These are phyloP conservation scores for Phyllostomus hastatus DNA, from an alignment of 2,113 vertebrate genomes.

Conservation along the genomic window DNA sequence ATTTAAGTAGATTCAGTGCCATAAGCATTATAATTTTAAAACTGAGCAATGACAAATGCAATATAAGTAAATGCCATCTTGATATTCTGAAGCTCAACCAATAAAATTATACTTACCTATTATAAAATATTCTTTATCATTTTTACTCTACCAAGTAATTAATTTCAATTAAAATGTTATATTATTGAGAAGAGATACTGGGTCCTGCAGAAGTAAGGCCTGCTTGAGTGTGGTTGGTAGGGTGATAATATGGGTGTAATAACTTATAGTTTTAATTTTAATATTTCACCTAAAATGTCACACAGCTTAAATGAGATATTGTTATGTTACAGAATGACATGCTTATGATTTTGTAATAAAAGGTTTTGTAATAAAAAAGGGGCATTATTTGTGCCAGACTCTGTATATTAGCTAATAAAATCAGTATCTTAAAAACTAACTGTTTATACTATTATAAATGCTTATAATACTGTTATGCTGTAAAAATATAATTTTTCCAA, in stretches of 20 bases:
- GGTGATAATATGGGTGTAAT: no score
- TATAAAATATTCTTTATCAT: constrained; percentile 27
- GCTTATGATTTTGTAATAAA: no score
- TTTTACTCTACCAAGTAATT: constrained; percentile 13
- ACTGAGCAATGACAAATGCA: constrained; percentile 32
- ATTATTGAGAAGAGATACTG: background rate
- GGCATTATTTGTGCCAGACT: no score
- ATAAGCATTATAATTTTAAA: constrained; percentile 45
- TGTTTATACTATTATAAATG: constrained; percentile 3
- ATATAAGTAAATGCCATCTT: constrained; percentile 30
- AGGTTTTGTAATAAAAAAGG: no score
- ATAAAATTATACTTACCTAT: background rate
- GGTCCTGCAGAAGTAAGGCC: no score
- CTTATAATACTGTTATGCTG: background rate
- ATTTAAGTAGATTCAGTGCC: constrained; percentile 15
- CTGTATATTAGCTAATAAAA: background rate
- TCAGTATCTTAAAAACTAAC: constrained; percentile 21
- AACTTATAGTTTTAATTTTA: no score
- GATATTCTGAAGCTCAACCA: constrained; percentile 17
- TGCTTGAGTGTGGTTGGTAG: no score
- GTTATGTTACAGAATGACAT: no score
- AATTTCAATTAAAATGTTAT: constrained; percentile 23
- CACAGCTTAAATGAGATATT: no score
- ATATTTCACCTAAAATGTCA: no score
- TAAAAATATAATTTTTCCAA: constrained; percentile 6